Conservation (phyloP, 2,888 invertebrate species). For the Cataglyphis rosenhaueri region DNA sequence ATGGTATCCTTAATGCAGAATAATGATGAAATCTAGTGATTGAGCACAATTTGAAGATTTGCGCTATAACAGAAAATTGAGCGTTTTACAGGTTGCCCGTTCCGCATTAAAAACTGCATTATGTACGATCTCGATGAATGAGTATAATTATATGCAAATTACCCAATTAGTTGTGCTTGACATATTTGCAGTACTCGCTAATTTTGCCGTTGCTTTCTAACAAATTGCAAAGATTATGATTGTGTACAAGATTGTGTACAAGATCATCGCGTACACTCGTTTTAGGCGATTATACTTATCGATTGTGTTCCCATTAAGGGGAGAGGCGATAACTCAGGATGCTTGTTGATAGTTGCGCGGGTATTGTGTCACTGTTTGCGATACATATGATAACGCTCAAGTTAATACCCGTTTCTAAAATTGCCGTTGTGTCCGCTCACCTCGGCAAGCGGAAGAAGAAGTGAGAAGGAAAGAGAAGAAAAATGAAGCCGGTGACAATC, state of each 20-base stretch:
- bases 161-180: conserved; percentile 75
- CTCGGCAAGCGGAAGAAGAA: conserved; percentile 40
- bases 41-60: conserved; percentile 71
- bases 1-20: conserved; percentile 65
- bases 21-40: conserved; percentile 71
- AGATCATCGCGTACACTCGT: conserved; percentile 57
- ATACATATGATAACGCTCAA: conserved; percentile 27
- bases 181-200: conserved; percentile 75
- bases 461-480: conserved; percentile 52
- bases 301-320: conserved; percentile 57
- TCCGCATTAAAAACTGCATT: conserved; percentile 72
- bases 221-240: conserved; percentile 72
- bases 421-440: conserved; percentile 26
- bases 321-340: neutral
- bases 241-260: conserved; percentile 61
- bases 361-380: conserved; percentile 1
- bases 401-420: conserved; percentile 46
- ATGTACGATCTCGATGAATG: conserved; percentile 71
- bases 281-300: conserved; percentile 66
- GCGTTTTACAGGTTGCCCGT: conserved; percentile 74
- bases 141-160: conserved; percentile 74
- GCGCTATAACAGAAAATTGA: conserved; percentile 71
- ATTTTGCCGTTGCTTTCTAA: conserved; percentile 72
- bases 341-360: neutral
- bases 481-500: conserved; percentile 72